These are phyloP conservation scores for Nomada hirtipes DNA, from an alignment of 2,888 invertebrate genomes.

Conservation along the genomic window DNA sequence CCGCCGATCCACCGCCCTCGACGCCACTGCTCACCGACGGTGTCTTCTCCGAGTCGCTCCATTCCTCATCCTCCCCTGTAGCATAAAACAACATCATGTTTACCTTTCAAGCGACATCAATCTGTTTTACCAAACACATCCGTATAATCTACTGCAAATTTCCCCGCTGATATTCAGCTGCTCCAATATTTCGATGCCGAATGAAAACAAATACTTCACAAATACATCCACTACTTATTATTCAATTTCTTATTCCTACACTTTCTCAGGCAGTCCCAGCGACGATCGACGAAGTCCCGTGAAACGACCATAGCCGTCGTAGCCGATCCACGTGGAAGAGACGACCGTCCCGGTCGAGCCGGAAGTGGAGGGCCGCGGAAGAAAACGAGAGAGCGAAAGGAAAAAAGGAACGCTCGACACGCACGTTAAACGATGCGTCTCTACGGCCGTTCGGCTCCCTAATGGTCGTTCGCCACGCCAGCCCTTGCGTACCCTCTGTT, in stretches of 20 bases:
- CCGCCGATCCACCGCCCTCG: constrained; percentile 81
- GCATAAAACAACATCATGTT: constrained; percentile 18
- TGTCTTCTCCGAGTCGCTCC: constrained; percentile 83
- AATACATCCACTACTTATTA: too few relatives aligned
- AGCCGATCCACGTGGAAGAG: constrained; percentile 40
- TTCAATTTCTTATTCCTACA: constrained; percentile 56
- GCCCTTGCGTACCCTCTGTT: constrained; percentile 59
- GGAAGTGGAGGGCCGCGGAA: constrained; percentile 41
- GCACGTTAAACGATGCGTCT: constrained; percentile 76
- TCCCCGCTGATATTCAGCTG: too few relatives aligned
- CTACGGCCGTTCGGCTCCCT: constrained; percentile 78
- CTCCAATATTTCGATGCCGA: too few relatives aligned
- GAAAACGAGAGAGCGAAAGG: constrained; percentile 28
- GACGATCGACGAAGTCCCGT: constrained; percentile 56
- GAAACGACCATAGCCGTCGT: constrained; percentile 66
- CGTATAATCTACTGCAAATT: not conserved
- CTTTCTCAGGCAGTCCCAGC: constrained; percentile 66
- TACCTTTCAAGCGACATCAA: not conserved
- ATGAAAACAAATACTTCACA: too few relatives aligned
- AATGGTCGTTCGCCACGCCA: constrained; percentile 77
- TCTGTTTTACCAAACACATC: not conserved
- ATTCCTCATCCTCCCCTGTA: constrained; percentile 84
- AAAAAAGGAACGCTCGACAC: constrained; percentile 49
- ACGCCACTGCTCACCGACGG: constrained; percentile 83
- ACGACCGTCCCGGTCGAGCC: constrained; percentile 6